Conservation (phyloP, 2,888 invertebrate genomes). For the Cylindroiulus punctatus region DNA sequence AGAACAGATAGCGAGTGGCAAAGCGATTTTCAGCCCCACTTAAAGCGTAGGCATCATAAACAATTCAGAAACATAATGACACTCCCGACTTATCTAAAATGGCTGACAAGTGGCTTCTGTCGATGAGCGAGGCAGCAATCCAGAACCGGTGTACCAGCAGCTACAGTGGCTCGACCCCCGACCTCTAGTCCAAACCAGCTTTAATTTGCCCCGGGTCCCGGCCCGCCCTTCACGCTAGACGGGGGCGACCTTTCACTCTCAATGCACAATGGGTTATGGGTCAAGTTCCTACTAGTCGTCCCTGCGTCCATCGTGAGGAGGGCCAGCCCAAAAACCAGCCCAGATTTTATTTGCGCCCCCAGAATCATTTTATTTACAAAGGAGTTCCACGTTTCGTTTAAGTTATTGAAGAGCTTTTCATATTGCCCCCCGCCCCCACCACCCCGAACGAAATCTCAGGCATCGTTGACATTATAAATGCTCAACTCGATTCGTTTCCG, state of each 20-base stretch:
- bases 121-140: too few relatives aligned
- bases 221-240: slow-evolving; percentile 45
- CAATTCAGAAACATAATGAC: too few relatives aligned
- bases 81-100: too few relatives aligned
- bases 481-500: slow-evolving; percentile 27
- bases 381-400: neutral
- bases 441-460: slow-evolving; percentile 31
- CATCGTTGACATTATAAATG: slow-evolving; percentile 37
- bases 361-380: slow-evolving; percentile 3
- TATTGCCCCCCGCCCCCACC: neutral
- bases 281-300: slow-evolving; percentile 54
- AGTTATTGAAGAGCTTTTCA: neutral
- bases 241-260: slow-evolving; percentile 49
- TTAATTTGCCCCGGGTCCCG: slow-evolving; percentile 4
- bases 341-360: too few relatives aligned
- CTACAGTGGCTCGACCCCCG: neutral
- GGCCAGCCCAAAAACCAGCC: too few relatives aligned
- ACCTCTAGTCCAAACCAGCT: neutral
- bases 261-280: slow-evolving; percentile 55
- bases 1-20: too few relatives aligned
- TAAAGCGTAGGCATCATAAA: too few relatives aligned
- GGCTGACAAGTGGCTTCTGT: too few relatives aligned
- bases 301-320: slow-evolving; percentile 24
- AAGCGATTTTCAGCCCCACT: too few relatives aligned
- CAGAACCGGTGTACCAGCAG: neutral